Conservation (phyloP, 2,888 invertebrate species). For the Dicyrtomina minuta region DNA sequence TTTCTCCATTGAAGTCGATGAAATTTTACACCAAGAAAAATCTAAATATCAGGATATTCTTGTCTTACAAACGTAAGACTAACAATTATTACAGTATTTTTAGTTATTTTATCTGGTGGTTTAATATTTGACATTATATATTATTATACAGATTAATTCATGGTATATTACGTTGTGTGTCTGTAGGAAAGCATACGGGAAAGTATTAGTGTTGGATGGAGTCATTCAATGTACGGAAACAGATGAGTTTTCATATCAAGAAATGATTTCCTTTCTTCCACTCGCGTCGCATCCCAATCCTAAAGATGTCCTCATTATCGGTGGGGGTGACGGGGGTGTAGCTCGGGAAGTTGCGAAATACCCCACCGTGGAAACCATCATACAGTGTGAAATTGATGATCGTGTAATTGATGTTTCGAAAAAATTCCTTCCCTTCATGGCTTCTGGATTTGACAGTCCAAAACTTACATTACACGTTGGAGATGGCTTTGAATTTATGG, state of each 20-base stretch:
- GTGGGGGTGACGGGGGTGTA: constrained; percentile 98
- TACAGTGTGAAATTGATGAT: constrained; percentile 93
- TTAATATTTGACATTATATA: constrained; percentile 6
- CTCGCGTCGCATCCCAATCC: constrained; percentile 88
- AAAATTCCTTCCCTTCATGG: constrained; percentile 86
- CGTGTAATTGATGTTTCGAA: constrained; percentile 88
- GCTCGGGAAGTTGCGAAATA: constrained; percentile 94
- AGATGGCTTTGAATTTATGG: constrained; percentile 95
- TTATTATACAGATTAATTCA: neutral
- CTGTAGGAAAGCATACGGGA: constrained; percentile 74
- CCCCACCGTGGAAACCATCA: constrained; percentile 79
- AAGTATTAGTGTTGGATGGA: constrained; percentile 85
- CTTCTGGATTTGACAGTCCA: constrained; percentile 77
- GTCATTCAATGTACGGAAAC: constrained; percentile 94
- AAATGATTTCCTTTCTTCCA: constrained; percentile 95
- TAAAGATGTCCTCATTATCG: constrained; percentile 73
- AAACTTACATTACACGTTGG: constrained; percentile 82
- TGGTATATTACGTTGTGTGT: neutral
- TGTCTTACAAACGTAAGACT: constrained; percentile 73
- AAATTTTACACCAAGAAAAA: constrained; percentile 74
- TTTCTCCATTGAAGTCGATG: constrained; percentile 79
- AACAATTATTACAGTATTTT: constrained; percentile 5
- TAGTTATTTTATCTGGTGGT: too few species aligned
- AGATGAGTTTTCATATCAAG: constrained; percentile 97
- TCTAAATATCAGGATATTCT: constrained; percentile 83